A percentile compares a stretch with the other conserved stretches of the same genome.
Conservation (phyloP, 2,888 invertebrate species). For the Synergus umbraculus region DNA sequence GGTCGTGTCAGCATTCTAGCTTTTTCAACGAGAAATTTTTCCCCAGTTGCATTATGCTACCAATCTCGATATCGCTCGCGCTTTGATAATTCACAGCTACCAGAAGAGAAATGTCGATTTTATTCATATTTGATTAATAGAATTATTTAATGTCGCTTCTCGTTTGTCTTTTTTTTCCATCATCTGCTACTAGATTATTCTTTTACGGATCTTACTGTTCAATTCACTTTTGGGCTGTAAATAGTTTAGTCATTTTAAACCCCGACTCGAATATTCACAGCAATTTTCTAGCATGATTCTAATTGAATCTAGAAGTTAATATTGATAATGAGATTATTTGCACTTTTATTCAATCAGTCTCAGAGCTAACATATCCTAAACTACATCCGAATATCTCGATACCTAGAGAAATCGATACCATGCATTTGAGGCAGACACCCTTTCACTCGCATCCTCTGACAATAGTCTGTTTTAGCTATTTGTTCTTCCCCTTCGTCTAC, state of each 20-base stretch:
- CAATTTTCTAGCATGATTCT: no score
- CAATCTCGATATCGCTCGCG: conserved; percentile 27
- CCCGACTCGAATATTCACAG: no score
- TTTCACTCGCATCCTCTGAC: conserved; percentile 59
- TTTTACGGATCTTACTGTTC: neutral
- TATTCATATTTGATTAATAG: neutral
- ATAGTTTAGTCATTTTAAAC: no score
- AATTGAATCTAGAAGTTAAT: no score
- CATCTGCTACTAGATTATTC: neutral
- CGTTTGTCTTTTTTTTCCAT: neutral
- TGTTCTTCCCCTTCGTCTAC: conserved; percentile 43
- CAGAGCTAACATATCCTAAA: neutral
- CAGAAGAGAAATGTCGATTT: neutral
- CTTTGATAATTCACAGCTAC: neutral
- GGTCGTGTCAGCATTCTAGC: conserved; percentile 51
- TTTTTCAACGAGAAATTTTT: conserved; percentile 38
- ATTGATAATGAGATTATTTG: neutral
- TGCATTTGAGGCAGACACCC: conserved; percentile 55
- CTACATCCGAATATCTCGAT: conserved; percentile 47
- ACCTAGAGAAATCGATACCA: conserved; percentile 66
- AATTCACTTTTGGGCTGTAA: neutral
- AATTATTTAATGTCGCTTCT: neutral
- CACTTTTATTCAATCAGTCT: neutral
- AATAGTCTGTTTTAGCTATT: conserved; percentile 41
- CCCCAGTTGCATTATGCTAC: neutral